Evolutionary conservation across 2,888 invertebrate species (phyloP).

Genomic region (Charanyca ferruginea): DNA sequence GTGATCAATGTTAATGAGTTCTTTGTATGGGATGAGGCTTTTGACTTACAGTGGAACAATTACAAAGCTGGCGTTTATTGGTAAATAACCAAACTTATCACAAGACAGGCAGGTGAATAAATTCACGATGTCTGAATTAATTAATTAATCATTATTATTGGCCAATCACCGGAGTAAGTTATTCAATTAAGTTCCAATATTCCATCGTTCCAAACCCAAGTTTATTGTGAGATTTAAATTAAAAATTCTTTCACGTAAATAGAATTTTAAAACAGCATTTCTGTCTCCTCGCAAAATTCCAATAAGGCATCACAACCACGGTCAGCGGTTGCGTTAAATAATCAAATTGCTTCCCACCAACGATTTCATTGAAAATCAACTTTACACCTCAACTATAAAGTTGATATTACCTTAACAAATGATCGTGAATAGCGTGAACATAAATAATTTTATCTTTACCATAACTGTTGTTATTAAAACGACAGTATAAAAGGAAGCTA

Average conservation of each 20-base stretch:
- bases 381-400: slow-evolving; percentile 11
- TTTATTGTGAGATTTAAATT: slow-evolving; percentile 6
- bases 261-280: slow-evolving; percentile 34
- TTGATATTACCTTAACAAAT: slow-evolving; percentile 13
- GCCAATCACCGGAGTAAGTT: background rate
- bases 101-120: background rate
- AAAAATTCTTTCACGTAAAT: slow-evolving; percentile 8
- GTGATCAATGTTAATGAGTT: too few relatives aligned
- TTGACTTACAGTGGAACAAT: too few relatives aligned
- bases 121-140: background rate
- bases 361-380: slow-evolving; percentile 20
- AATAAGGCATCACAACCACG: slow-evolving; percentile 47
- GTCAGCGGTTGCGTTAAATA: slow-evolving; percentile 52
- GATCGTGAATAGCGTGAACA: slow-evolving; percentile 31
- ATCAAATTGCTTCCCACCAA: slow-evolving; percentile 46
- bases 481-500: slow-evolving; percentile 48
- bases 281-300: slow-evolving; percentile 27
- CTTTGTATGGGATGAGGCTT: too few relatives aligned
- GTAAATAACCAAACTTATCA: background rate
- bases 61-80: too few relatives aligned
- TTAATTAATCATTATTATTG: background rate
- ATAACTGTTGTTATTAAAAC: slow-evolving; percentile 61
- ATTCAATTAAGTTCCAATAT: slow-evolving; percentile 6
- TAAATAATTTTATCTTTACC: slow-evolving; percentile 57
- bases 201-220: background rate